phyloP scores from a whole-genome alignment of 1,140 invertebrate genomes.

The Rhizoglyphus robini region DNA sequence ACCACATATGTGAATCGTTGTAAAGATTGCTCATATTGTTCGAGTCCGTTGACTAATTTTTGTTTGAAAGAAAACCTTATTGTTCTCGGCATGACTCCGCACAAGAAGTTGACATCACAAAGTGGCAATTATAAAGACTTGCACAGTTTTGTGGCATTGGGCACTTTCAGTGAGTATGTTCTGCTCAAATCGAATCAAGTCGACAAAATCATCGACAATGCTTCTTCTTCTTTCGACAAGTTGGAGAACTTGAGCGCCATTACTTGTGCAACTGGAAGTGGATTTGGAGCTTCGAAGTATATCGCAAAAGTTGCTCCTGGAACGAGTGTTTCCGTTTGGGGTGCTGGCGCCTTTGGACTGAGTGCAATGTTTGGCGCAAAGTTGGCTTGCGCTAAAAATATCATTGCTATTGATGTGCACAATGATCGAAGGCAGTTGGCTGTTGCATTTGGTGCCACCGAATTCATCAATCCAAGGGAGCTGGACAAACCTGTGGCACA shows the following conservation, averaged over 20 bases:
- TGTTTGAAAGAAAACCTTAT: conserved; percentile 53
- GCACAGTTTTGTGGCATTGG: background rate
- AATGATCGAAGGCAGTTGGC: too few relatives aligned
- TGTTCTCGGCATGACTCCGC: conserved; percentile 7
- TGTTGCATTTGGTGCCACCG: conserved; percentile 39
- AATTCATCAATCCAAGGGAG: conserved; percentile 33
- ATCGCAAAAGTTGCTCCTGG: background rate
- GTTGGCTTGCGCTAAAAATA: conserved; percentile 37
- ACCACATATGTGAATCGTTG: conserved; percentile 92
- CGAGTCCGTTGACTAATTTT: background rate
- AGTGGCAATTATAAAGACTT: background rate
- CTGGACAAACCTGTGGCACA: too few relatives aligned
- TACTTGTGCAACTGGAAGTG: too few relatives aligned
- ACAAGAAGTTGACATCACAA: background rate
- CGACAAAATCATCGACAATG: conserved; percentile 61
- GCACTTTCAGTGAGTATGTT: background rate
- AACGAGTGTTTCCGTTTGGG: conserved; percentile 40
- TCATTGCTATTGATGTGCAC: conserved; percentile 41
- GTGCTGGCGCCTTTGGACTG: conserved; percentile 40
- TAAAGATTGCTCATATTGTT: conserved; percentile 63
- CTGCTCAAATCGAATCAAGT: background rate
- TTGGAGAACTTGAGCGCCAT: too few relatives aligned
- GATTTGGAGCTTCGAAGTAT: too few relatives aligned
- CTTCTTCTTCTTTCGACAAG: too few relatives aligned
- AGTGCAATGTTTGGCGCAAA: conserved; percentile 42